A percentile compares a stretch with the other conserved stretches of the same genome.
These are phyloP conservation scores for Sebastes hubbsi DNA, from an alignment of 2,797 vertebrate genomes.

Conservation along the genomic window DNA sequence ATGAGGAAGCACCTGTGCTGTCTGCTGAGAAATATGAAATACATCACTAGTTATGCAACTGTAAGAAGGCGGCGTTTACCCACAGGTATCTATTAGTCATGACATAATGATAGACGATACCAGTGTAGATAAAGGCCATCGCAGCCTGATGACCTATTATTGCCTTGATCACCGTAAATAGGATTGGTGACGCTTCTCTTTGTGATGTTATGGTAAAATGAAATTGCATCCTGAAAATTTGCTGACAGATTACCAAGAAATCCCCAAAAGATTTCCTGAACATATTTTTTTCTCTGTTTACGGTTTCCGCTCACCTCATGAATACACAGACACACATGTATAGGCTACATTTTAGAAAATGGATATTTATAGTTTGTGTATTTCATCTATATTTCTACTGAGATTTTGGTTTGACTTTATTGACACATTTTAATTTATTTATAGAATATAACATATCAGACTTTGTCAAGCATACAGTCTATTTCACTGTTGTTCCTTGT, in stretches of 20 bases:
- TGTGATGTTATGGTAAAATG: not conserved
- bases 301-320: not conserved
- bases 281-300: not conserved
- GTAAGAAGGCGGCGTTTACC: not conserved
- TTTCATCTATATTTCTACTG: not conserved
- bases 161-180: not conserved
- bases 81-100: not conserved
- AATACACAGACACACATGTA: not conserved
- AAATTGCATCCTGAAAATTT: constrained; percentile 1
- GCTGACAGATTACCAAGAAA: not conserved
- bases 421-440: not conserved
- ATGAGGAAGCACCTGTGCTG: constrained; percentile 14
- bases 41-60: not conserved
- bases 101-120: not conserved
- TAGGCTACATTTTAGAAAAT: not conserved
- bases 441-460: not conserved
- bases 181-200: constrained; percentile 16
- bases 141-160: not conserved
- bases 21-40: constrained; percentile 34
- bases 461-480: not conserved
- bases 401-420: not conserved
- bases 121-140: not conserved
- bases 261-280: not conserved
- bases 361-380: not conserved
- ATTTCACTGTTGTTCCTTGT: not conserved